Evolutionary conservation across 2,888 invertebrate species (phyloP).

Genomic region (Xestia c-nigrum): DNA sequence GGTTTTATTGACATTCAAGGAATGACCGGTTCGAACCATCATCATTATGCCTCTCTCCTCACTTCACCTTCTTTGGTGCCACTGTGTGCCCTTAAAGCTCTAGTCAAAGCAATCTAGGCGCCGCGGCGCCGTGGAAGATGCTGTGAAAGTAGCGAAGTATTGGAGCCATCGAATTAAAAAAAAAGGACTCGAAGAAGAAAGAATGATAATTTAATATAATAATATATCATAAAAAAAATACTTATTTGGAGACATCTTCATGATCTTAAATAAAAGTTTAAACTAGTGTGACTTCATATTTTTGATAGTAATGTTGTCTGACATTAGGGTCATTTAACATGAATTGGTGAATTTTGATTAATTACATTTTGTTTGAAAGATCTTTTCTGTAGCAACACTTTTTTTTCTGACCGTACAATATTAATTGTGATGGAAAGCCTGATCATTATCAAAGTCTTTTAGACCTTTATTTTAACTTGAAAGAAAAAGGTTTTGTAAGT

Average conservation of each 20-base stretch:
- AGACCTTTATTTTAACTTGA: slow-evolving; percentile 18
- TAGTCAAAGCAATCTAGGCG: not conserved
- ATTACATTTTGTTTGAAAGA: not conserved
- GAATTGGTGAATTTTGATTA: not conserved
- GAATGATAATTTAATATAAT: not conserved
- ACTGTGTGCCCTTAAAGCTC: not conserved
- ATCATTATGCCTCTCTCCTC: too few species aligned
- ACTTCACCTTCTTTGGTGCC: not conserved
- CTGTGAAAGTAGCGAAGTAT: not conserved
- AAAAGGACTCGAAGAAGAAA: too few species aligned
- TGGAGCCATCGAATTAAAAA: not conserved
- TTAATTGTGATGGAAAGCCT: slow-evolving; percentile 30
- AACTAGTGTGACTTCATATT: not conserved
- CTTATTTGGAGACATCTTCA: not conserved
- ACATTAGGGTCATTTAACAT: not conserved
- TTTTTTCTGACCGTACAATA: not conserved
- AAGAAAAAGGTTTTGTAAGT: slow-evolving; percentile 33
- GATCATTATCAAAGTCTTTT: slow-evolving; percentile 26
- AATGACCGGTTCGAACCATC: not conserved
- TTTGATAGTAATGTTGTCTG: not conserved
- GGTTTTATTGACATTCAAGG: not conserved
- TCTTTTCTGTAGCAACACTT: not conserved
- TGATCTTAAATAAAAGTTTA: not conserved
- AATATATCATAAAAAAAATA: not conserved
- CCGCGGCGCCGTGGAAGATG: not conserved